Percentiles rank a stretch among this genome's conserved stretches.
phyloP scores from a whole-genome alignment of 1,140 invertebrate species.

The Drosophila dunni region DNA sequence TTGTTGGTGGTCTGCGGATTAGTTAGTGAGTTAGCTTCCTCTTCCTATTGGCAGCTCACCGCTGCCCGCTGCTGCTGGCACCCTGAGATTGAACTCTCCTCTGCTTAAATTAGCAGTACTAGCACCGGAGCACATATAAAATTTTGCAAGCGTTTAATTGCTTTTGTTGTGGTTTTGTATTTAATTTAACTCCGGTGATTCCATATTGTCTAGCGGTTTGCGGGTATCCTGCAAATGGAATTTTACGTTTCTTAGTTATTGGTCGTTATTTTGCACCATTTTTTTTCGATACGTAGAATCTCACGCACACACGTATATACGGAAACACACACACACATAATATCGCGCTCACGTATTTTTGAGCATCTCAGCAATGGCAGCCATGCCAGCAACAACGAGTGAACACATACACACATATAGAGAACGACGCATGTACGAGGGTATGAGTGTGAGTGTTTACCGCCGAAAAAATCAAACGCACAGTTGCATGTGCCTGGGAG shows the following conservation, averaged over 20 bases:
- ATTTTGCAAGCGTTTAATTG: constrained; percentile 59
- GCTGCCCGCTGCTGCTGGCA: constrained; percentile 53
- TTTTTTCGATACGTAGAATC: constrained; percentile 83
- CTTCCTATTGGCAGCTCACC: constrained; percentile 49
- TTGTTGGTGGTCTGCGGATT: constrained; percentile 20
- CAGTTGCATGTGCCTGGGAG: constrained; percentile 74
- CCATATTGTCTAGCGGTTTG: constrained; percentile 48
- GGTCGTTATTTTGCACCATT: constrained; percentile 84
- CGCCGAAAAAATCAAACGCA: constrained; percentile 82
- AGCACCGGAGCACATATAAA: constrained; percentile 47
- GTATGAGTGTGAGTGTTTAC: constrained; percentile 82
- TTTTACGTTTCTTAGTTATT: constrained; percentile 65
- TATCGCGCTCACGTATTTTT: constrained; percentile 55
- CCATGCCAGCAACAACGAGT: constrained; percentile 59
- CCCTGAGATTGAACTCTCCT: constrained; percentile 55
- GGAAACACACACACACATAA: constrained; percentile 53
- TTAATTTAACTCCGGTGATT: constrained; percentile 52
- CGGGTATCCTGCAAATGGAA: constrained; percentile 70
- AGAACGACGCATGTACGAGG: constrained; percentile 63
- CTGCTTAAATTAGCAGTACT: constrained; percentile 51
- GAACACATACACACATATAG: constrained; percentile 40
- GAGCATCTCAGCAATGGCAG: constrained; percentile 62
- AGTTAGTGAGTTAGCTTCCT: constrained; percentile 34
- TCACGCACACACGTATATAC: constrained; percentile 64
- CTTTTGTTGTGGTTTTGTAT: constrained; percentile 44